Evolutionary conservation across 2,797 vertebrate genomes (phyloP).

Genomic region (Falco concolor): DNA sequence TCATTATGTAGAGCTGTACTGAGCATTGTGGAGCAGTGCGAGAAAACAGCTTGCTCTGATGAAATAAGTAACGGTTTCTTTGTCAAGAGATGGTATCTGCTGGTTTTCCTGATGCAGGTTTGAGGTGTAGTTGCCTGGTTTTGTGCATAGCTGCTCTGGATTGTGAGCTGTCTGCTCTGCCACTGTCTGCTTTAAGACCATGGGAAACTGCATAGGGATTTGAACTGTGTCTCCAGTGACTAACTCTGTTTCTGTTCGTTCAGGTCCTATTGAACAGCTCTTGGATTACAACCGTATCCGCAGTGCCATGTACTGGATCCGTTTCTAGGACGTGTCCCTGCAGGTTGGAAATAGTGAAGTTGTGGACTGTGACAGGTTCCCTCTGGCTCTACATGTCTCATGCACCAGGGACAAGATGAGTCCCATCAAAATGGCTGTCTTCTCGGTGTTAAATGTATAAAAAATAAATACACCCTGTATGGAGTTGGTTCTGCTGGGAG

Average conservation of each 20-base stretch:
- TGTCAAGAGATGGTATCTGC: neutral
- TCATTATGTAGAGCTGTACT: neutral
- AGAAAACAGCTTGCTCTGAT: neutral
- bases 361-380: neutral
- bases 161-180: neutral
- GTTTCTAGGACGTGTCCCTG: conserved; percentile 78
- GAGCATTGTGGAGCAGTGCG: neutral
- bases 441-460: neutral
- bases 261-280: conserved; percentile 93
- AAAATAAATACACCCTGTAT: conserved; percentile 20
- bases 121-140: neutral
- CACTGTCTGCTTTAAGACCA: neutral
- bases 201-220: neutral
- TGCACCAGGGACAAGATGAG: neutral
- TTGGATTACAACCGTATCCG: conserved; percentile 96
- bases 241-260: neutral
- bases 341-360: neutral
- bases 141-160: neutral
- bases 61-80: neutral
- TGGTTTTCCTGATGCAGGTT: neutral
- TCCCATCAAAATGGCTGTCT: neutral
- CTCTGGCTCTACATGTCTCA: neutral
- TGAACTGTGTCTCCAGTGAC: neutral
- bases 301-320: conserved; percentile 94
- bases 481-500: neutral